Evolutionary conservation across 1,140 invertebrate genomes (phyloP).

Genomic region (Drosophila mauritiana): DNA sequence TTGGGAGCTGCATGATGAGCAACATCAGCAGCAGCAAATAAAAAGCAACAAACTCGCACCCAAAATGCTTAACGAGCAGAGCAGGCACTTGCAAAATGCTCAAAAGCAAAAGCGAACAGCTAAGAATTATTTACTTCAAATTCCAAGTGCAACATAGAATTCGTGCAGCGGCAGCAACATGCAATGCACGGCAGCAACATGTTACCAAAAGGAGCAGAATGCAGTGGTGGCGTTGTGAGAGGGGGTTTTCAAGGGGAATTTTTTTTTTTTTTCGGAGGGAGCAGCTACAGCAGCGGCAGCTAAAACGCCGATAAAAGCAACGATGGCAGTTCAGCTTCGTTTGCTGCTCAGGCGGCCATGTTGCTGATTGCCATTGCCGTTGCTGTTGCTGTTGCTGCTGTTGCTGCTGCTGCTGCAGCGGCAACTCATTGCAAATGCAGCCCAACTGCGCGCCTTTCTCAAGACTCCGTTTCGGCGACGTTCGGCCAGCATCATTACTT

Average conservation of each 20-base stretch:
- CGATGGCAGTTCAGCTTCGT: slow-evolving; percentile 80
- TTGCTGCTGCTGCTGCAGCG: slow-evolving; percentile 56
- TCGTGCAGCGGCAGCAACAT: slow-evolving; percentile 72
- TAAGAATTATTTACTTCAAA: slow-evolving; percentile 83
- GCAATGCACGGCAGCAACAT: slow-evolving; percentile 69
- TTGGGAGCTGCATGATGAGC: slow-evolving; percentile 64
- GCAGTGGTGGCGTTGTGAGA: background rate
- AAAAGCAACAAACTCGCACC: slow-evolving; percentile 58
- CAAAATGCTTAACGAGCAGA: slow-evolving; percentile 80
- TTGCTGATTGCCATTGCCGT: slow-evolving; percentile 77
- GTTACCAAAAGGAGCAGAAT: slow-evolving; percentile 63
- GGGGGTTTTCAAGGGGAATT: background rate
- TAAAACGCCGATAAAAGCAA: slow-evolving; percentile 79
- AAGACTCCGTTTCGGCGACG: slow-evolving; percentile 66
- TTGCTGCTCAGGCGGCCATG: slow-evolving; percentile 82
- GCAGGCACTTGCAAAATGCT: slow-evolving; percentile 71
- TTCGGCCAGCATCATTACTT: slow-evolving; percentile 78
- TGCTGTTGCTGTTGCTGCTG: slow-evolving; percentile 52
- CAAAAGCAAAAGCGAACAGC: slow-evolving; percentile 54
- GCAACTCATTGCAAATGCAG: slow-evolving; percentile 81
- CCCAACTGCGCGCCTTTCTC: slow-evolving; percentile 77
- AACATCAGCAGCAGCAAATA: slow-evolving; percentile 51
- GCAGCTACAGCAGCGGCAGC: slow-evolving; percentile 30
- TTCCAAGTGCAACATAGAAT: slow-evolving; percentile 81
- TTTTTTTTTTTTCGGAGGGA: background rate